A percentile compares a stretch with the other conserved stretches of the same genome.
These are phyloP conservation scores for Pholis gunnellus DNA, from an alignment of 2,113 vertebrate species.

Conservation along the genomic window DNA sequence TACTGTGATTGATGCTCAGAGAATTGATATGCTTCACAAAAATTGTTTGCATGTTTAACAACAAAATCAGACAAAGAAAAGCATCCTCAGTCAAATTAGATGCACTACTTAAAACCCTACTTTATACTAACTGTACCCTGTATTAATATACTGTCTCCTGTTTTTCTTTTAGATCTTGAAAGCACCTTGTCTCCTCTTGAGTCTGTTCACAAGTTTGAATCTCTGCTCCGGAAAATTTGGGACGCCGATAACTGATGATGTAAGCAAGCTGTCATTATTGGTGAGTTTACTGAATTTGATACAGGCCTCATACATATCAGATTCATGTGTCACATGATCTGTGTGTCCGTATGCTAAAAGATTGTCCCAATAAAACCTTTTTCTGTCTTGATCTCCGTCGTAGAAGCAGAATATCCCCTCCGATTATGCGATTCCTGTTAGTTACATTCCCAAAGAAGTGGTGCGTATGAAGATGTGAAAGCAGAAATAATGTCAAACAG, in stretches of 20 bases:
- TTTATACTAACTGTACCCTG: not conserved
- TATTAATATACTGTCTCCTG: not conserved
- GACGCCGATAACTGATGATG: conserved; percentile 78
- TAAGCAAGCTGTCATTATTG: conserved; percentile 78
- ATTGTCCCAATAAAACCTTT: not conserved
- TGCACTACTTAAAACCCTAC: not conserved
- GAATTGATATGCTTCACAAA: not conserved
- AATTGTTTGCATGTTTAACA: not conserved
- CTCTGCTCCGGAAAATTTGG: conserved; percentile 78
- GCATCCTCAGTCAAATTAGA: not conserved
- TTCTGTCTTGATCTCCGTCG: not conserved
- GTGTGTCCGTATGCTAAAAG: not conserved
- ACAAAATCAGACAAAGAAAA: not conserved
- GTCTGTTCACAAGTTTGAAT: conserved; percentile 74
- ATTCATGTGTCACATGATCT: not conserved
- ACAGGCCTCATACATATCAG: not conserved
- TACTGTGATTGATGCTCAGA: not conserved
- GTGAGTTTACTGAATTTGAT: conserved; percentile 54
- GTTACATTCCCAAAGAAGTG: conserved; percentile 79
- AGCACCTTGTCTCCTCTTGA: conserved; percentile 79
- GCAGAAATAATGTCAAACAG: not conserved
- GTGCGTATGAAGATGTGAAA: conserved; percentile 50
- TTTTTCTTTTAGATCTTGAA: conserved; percentile 69
- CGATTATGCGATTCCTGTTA: conserved; percentile 80
- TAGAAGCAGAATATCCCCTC: conserved; percentile 80